phyloP scores from a whole-genome alignment of 2,888 invertebrate species.

The Aspidiotus destructor region DNA sequence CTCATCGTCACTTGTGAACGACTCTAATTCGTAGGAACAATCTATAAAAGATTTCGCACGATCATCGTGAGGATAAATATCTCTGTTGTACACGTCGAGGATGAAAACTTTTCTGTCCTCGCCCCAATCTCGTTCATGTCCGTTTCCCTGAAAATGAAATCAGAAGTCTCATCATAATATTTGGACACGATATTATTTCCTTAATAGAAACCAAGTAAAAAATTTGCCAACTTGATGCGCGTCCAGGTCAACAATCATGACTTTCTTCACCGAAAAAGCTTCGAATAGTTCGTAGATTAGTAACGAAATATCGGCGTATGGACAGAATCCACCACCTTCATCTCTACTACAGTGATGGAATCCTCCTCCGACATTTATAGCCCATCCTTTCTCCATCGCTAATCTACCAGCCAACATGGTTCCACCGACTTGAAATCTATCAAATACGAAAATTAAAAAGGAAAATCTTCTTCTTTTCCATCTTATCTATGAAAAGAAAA shows the following conservation, averaged over 20 bases:
- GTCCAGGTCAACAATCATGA: conserved; percentile 83
- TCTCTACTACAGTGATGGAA: conserved; percentile 78
- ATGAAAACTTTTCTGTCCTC: conserved; percentile 64
- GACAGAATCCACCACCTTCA: conserved; percentile 77
- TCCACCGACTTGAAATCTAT: conserved; percentile 61
- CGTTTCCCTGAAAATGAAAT: conserved; percentile 60
- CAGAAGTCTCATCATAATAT: not conserved
- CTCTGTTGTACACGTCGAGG: conserved; percentile 72
- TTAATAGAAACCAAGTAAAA: conserved; percentile 11
- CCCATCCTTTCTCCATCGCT: conserved; percentile 73
- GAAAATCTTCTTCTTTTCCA: not conserved
- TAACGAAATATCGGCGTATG: conserved; percentile 80
- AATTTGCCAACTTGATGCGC: conserved; percentile 64
- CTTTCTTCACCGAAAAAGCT: conserved; percentile 51
- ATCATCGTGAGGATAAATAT: conserved; percentile 70
- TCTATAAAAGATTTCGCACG: conserved; percentile 62
- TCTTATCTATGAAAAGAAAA: conserved; percentile 1
- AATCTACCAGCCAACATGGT: conserved; percentile 72
- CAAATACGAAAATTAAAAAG: not conserved
- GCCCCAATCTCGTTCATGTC: conserved; percentile 71
- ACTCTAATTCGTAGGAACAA: conserved; percentile 56
- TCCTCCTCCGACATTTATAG: conserved; percentile 83
- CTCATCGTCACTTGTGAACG: conserved; percentile 54
- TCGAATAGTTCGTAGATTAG: conserved; percentile 58
- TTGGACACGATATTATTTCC: not conserved